phyloP scores from a whole-genome alignment of 2,888 invertebrate genomes.

The Trachelus iudaicus region DNA sequence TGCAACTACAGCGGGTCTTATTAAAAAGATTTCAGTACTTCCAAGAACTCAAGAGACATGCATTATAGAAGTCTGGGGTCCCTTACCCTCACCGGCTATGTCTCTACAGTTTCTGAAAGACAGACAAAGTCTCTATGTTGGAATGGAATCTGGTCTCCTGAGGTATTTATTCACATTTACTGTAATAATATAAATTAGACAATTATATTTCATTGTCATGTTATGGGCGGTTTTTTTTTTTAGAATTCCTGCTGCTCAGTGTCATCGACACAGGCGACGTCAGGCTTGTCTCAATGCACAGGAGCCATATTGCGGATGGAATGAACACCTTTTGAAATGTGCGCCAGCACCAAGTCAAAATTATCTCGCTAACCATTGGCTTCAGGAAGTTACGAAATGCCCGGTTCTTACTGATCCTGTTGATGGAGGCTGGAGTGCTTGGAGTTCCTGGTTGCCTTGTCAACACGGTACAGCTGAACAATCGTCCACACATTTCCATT shows the following conservation, averaged over 20 bases:
- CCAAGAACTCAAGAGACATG: slow-evolving; percentile 80
- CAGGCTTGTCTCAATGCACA: slow-evolving; percentile 83
- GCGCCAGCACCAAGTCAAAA: slow-evolving; percentile 76
- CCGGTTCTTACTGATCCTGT: slow-evolving; percentile 77
- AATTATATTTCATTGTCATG: neutral
- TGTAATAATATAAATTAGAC: neutral
- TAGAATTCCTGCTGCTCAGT: slow-evolving; percentile 82
- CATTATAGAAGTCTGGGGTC: slow-evolving; percentile 86
- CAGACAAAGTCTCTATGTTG: slow-evolving; percentile 71
- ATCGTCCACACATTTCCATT: slow-evolving; percentile 58
- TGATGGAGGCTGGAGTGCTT: slow-evolving; percentile 88
- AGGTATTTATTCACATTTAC: slow-evolving; percentile 35
- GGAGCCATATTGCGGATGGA: slow-evolving; percentile 97
- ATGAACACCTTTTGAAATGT: slow-evolving; percentile 80
- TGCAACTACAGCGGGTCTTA: slow-evolving; percentile 78
- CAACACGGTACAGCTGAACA: slow-evolving; percentile 72
- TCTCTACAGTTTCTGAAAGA: slow-evolving; percentile 84
- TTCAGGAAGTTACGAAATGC: slow-evolving; percentile 78
- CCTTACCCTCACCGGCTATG: slow-evolving; percentile 70
- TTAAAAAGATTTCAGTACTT: slow-evolving; percentile 84
- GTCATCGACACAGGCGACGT: slow-evolving; percentile 77
- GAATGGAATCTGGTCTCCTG: slow-evolving; percentile 52
- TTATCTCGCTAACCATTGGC: slow-evolving; percentile 76
- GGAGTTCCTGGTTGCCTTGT: slow-evolving; percentile 87
- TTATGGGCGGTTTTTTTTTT: slow-evolving; percentile 2